Conservation (phyloP, 1,140 invertebrate genomes). For the Drosophila truncata region DNA sequence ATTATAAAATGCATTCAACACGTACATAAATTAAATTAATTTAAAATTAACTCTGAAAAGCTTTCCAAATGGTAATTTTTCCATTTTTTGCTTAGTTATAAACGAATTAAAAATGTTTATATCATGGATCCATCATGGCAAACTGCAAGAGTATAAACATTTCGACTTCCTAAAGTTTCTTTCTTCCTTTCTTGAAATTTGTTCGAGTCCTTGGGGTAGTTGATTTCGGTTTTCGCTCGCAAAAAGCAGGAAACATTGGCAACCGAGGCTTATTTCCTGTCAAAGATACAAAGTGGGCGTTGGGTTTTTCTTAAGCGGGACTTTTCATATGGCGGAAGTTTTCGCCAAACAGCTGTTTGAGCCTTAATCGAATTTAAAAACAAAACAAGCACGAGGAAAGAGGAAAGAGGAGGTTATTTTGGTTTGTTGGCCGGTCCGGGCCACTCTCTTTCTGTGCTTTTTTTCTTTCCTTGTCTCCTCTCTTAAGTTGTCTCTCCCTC, state of each 20-base stretch:
- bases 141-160: background rate
- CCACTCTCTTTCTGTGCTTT: background rate
- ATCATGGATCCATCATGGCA: background rate
- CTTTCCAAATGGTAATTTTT: background rate
- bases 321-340: slow-evolving; percentile 44
- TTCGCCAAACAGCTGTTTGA: slow-evolving; percentile 36
- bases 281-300: background rate
- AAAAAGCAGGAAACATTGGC: background rate
- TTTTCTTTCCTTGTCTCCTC: background rate
- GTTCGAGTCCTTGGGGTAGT: background rate
- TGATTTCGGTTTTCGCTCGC: background rate
- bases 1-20: background rate
- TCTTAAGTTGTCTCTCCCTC: slow-evolving; percentile 9
- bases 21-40: too few relatives aligned
- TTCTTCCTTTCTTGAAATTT: background rate
- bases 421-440: slow-evolving; percentile 45
- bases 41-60: background rate
- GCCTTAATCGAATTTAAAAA: slow-evolving; percentile 10
- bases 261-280: slow-evolving; percentile 7
- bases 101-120: background rate
- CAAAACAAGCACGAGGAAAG: background rate
- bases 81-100: background rate
- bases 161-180: background rate
- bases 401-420: slow-evolving; percentile 23
- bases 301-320: slow-evolving; percentile 5